Evolutionary conservation across 2,113 vertebrate genomes (phyloP).

Genomic region (Circaetus gallicus): DNA sequence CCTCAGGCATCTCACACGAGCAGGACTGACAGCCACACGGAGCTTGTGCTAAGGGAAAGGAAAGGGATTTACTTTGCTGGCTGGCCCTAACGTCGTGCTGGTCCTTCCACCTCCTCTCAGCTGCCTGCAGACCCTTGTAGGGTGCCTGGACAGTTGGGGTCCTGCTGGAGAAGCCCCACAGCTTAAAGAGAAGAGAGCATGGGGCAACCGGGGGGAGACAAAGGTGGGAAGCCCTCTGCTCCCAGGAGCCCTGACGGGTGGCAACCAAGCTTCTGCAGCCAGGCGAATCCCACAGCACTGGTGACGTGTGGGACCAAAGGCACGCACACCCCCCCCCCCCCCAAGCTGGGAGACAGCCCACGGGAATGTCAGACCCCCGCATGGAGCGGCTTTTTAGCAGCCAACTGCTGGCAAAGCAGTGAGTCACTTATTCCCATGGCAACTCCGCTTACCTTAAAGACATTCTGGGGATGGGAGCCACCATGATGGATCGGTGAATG

Average conservation of each 20-base stretch:
- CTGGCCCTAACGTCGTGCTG: too few relatives aligned
- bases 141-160: neutral
- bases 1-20: neutral
- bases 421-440: constrained; percentile 32
- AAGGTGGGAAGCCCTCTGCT: neutral
- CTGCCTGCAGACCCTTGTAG: neutral
- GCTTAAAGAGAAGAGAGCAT: neutral
- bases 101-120: neutral
- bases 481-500: accelerated
- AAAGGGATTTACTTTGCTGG: neutral
- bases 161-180: neutral
- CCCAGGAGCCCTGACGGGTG: neutral
- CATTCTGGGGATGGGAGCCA: neutral
- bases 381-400: neutral
- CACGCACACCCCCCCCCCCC: neutral
- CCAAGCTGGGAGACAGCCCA: neutral
- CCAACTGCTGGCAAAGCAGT: neutral
- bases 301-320: neutral
- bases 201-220: neutral
- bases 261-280: neutral
- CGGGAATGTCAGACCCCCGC: neutral
- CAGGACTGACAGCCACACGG: neutral
- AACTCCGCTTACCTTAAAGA: neutral
- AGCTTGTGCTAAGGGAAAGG: neutral
- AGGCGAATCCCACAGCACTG: neutral